These are phyloP conservation scores for Tyria jacobaeae DNA, from an alignment of 2,888 invertebrate genomes.

Conservation along the genomic window DNA sequence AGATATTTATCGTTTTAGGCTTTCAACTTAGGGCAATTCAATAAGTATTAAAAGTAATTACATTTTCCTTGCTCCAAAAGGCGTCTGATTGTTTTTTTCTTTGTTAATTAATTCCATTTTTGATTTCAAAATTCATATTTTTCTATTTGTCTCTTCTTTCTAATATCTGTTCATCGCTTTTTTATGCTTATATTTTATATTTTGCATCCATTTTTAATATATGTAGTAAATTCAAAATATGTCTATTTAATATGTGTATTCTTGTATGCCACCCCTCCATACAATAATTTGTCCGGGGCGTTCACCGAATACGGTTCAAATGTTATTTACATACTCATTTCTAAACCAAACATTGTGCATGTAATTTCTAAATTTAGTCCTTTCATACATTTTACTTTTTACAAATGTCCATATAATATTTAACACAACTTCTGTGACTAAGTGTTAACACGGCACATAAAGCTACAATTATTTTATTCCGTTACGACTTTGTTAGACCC, in stretches of 20 bases:
- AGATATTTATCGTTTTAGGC: too few relatives aligned
- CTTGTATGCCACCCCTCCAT: neutral
- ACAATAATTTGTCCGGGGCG: constrained; percentile 2
- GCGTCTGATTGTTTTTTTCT: neutral
- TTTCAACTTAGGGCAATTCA: too few relatives aligned
- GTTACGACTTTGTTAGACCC: too few relatives aligned
- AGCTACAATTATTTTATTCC: too few relatives aligned
- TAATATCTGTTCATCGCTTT: neutral
- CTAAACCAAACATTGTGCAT: neutral
- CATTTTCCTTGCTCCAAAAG: constrained; percentile 1
- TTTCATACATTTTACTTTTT: too few relatives aligned
- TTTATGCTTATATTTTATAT: constrained; percentile 5
- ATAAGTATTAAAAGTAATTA: neutral
- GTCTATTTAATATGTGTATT: neutral
- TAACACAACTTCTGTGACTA: too few relatives aligned
- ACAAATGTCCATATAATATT: too few relatives aligned
- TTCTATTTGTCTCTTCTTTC: neutral
- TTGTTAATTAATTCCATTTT: neutral
- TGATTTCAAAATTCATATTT: too few relatives aligned
- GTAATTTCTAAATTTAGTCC: neutral
- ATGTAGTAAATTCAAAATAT: neutral
- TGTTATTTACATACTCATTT: constrained; percentile 1
- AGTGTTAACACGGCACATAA: too few relatives aligned
- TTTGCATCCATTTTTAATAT: neutral
- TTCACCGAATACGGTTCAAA: constrained; percentile 1